Base-by-base conservation (phyloP, 1,140 invertebrate species). In the Drosophila pachea region DNA sequence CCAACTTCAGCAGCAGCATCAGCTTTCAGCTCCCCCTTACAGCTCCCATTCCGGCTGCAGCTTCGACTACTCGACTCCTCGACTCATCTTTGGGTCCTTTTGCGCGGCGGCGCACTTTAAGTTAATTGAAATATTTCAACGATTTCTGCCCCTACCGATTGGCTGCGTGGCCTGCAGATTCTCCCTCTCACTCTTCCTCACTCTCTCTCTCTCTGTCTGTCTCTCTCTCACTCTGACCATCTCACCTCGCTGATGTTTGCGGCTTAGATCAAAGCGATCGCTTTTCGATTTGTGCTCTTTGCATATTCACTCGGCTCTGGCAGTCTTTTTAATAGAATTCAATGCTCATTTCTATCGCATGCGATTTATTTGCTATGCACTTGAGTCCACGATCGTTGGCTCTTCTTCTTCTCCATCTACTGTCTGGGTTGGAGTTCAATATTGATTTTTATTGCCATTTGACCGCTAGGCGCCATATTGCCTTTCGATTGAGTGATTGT, bases 91-190 rank as follows among this genome's bases (percentile, higher is more conserved):
- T 36, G 36, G 53, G 56, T 62, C 38, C 12, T 52, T 66, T 61
- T 61, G n/a, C 14, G 58, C 63, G 65, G 49, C 61, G 32, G 50
- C 72, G 81, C 74, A 86, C 81, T 86, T 84, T 87, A 84, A 84
- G 82, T 88, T 88, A 88, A 88, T 88, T 88, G 87, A 88, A 88
- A 88, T 88, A 88, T 88, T 88, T 88, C 86, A 88, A 84, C 83
- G 82, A 87, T 79, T 87, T 84, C 73, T 60, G 76, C 81, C 76
- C 76, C 58, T 72, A 49, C 64, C 43, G 12, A 50, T 43, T 32
- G 43, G 16, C 31, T 35, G 32, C 12, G 49, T 52, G 54, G 69
- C 69, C 69, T 79, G 79, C 76, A 70, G 81, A 74, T 86, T 76
- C 76, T 83, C 76, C 79, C 78, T 73, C 79, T 62, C 71, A 53